Percentiles rank a stretch among this genome's conserved stretches.
phyloP scores from a whole-genome alignment of 2,113 vertebrate species.

The Parotia lawesii region DNA sequence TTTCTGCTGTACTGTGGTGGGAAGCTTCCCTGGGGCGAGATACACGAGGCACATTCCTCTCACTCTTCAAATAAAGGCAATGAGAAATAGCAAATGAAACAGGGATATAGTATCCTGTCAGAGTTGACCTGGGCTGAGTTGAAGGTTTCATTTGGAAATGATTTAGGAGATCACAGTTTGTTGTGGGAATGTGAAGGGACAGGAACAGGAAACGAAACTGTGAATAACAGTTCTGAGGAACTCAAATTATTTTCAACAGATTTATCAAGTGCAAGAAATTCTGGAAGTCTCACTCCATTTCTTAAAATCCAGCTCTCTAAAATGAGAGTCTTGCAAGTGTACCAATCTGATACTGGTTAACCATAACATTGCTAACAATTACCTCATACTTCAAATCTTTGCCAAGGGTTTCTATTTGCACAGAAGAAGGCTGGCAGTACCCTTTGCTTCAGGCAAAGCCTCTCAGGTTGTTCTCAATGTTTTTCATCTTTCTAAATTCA shows the following conservation, averaged over 20 bases:
- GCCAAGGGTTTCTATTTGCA: neutral
- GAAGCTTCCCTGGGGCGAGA: neutral
- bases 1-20: neutral
- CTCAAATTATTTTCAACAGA: neutral
- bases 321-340: neutral
- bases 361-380: neutral
- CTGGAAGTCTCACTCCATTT: neutral
- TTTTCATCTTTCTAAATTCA: constrained; percentile 14
- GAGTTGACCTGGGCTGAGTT: neutral
- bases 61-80: neutral
- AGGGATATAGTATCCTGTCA: neutral
- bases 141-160: neutral
- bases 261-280: neutral
- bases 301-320: neutral
- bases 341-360: neutral
- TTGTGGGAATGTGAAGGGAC: neutral
- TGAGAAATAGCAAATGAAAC: neutral
- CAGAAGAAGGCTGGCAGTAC: neutral
- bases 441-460: neutral
- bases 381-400: neutral
- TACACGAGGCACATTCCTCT: neutral
- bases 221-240: neutral
- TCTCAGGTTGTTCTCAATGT: neutral
- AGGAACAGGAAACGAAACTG: neutral
- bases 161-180: neutral